Evolutionary conservation across 1,140 invertebrate genomes (phyloP), one percentile per base, ranked within the genome.

Genomic region (Melipona quadrifasciata): DNA sequence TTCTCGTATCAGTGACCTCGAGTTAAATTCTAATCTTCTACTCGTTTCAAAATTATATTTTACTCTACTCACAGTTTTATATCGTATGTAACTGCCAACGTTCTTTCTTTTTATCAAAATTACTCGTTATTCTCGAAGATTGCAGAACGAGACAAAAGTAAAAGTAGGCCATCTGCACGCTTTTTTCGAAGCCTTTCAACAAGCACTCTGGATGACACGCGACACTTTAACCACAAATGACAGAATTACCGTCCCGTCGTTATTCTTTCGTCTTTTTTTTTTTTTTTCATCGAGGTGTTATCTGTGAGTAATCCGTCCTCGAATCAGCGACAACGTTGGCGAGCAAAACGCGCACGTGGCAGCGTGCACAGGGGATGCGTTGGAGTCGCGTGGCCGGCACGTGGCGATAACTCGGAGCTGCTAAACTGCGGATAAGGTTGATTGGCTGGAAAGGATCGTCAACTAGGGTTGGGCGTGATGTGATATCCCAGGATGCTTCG

Each of bases 351-450:
- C 16, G 64, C 83, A 83, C 70, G 68, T 85, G 85, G 1, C 58
- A 47, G 16, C 2, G 81, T n/a, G 57, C 58, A 72, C 39, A 34
- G 21, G 61, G 79, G 74, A 86, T 83, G 87, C 67, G 39, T 53
- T 34, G 4, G 27, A 34, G 85, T 68, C 91, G 90, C 91, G 91
- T 91, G 91, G 71, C 88, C n/a, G 86, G 4, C 91, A 91, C 91
- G 90, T 88, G 91, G 75, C 73, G 80, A 81, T 83, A 76, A 19
- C 79, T 87, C 58, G 80, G 53, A 71, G 70, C 14, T 47, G 39
- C 5, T 79, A 84, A 81, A 73, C 57, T 57, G 80, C 61, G 77
- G 39, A 58, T 47, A 78, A 64, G 78, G 68, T 68, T 72, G 89
- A 89, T 89, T 89, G 88, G 78, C 88, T 80, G 79, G 71, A 84